Conservation (phyloP, 2,113 vertebrate species). For the Oreochromis niloticus region DNA sequence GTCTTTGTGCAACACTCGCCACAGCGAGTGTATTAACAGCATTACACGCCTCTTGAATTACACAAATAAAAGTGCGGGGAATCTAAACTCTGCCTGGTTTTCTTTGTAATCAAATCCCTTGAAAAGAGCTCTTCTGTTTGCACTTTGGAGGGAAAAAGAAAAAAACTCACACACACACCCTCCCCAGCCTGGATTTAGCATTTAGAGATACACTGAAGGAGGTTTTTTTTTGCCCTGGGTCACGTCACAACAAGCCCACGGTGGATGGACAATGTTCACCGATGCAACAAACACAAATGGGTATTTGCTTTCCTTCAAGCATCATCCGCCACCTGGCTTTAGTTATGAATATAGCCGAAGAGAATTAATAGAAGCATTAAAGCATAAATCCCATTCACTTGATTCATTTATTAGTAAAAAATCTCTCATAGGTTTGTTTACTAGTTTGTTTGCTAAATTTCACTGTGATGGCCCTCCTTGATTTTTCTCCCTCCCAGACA, state of each 20-base stretch:
- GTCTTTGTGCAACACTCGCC: slow-evolving; percentile 5
- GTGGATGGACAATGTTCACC: slow-evolving; percentile 66
- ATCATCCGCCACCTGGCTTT: slow-evolving; percentile 54
- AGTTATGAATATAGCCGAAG: slow-evolving; percentile 13
- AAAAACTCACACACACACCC: not conserved
- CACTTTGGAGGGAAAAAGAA: not conserved
- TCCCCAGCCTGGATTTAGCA: not conserved
- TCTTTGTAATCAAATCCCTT: not conserved
- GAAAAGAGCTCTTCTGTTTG: not conserved
- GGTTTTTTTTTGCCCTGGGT: slow-evolving; percentile 41
- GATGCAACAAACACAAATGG: slow-evolving; percentile 61
- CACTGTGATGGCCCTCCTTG: not conserved
- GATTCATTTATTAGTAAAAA: not conserved
- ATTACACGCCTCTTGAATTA: slow-evolving; percentile 14
- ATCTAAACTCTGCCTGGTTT: not conserved
- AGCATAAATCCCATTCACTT: not conserved
- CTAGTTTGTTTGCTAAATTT: not conserved
- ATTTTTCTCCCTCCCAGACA: not conserved
- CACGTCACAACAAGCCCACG: slow-evolving; percentile 38
- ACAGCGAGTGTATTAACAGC: slow-evolving; percentile 23
- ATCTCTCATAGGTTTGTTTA: not conserved
- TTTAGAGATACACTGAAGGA: slow-evolving; percentile 2
- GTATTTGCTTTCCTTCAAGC: slow-evolving; percentile 55
- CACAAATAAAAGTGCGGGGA: slow-evolving; percentile 5
- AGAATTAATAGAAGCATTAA: not conserved